Evolutionary conservation across 2,797 vertebrate species (phyloP).

Genomic region (Trichosurus vulpecula): DNA sequence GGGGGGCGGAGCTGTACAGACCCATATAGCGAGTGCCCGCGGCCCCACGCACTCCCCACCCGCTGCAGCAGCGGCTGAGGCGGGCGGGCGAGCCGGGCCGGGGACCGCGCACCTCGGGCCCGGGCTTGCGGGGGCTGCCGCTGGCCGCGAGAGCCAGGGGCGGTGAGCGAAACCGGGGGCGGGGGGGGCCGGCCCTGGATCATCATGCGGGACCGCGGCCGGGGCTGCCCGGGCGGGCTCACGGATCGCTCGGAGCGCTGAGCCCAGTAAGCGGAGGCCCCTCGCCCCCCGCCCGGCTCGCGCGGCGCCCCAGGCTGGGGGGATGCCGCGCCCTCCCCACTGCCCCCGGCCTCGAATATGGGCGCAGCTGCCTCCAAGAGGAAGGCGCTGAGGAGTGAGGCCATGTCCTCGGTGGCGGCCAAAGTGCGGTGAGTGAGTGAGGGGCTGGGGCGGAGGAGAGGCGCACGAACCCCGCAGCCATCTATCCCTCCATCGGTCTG

Average conservation of each 20-base stretch:
- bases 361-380: conserved; percentile 96
- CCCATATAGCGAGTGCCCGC: background rate
- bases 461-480: background rate
- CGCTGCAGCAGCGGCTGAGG: background rate
- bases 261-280: background rate
- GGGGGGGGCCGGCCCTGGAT: conserved; percentile 65
- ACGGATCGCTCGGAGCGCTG: background rate
- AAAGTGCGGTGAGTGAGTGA: conserved; percentile 94
- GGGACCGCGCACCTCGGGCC: background rate
- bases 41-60: background rate
- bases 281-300: conserved; percentile 42
- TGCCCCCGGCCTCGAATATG: conserved; percentile 90
- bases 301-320: conserved; percentile 69
- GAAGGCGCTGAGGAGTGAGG: conserved; percentile 93
- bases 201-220: conserved; percentile 21
- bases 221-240: background rate
- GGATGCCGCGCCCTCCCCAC: conserved; percentile 75
- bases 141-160: background rate
- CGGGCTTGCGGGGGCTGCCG: background rate
- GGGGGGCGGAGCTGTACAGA: background rate
- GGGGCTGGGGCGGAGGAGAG: background rate
- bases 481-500: background rate
- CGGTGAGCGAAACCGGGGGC: conserved; percentile 48
- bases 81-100: background rate
- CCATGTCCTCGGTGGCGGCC: conserved; percentile 95